These are phyloP conservation scores for Phaenicophaeus curvirostris DNA, from an alignment of 2,797 vertebrate species.

Conservation along the genomic window DNA sequence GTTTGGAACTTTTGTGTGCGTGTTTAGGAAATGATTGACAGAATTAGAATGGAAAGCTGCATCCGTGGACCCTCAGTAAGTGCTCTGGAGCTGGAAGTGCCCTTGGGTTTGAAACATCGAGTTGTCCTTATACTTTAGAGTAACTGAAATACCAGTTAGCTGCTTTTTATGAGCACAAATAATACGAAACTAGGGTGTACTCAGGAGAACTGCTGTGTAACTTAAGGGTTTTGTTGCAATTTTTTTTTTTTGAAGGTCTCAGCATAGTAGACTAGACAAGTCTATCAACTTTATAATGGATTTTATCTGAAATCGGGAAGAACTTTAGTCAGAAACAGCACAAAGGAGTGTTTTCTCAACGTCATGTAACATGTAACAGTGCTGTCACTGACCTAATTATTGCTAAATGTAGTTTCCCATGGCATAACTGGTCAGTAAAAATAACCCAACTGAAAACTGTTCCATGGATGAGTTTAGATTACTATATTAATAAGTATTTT, in stretches of 20 bases:
- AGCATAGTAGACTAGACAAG: background rate
- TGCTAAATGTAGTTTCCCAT: background rate
- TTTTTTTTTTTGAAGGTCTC: background rate
- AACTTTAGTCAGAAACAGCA: background rate
- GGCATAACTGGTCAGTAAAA: background rate
- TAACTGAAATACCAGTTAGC: background rate
- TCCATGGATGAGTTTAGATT: background rate
- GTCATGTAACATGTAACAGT: background rate
- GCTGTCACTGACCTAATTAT: background rate
- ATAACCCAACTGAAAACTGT: background rate
- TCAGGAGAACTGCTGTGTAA: background rate
- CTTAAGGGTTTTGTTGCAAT: background rate
- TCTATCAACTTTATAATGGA: background rate
- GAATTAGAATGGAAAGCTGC: background rate
- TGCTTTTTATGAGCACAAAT: background rate
- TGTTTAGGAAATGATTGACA: background rate
- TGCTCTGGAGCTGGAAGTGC: background rate
- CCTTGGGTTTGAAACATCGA: background rate
- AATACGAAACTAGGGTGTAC: too few species aligned
- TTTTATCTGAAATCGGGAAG: background rate
- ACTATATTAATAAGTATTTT: background rate
- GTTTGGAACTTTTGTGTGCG: background rate
- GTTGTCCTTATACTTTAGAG: background rate
- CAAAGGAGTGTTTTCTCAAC: background rate
- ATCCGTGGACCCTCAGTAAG: background rate